A percentile compares a stretch with the other conserved stretches of the same genome.
Evolutionary conservation across 1,140 invertebrate genomes (phyloP).

Genomic region (Macrobrachium nipponense): DNA sequence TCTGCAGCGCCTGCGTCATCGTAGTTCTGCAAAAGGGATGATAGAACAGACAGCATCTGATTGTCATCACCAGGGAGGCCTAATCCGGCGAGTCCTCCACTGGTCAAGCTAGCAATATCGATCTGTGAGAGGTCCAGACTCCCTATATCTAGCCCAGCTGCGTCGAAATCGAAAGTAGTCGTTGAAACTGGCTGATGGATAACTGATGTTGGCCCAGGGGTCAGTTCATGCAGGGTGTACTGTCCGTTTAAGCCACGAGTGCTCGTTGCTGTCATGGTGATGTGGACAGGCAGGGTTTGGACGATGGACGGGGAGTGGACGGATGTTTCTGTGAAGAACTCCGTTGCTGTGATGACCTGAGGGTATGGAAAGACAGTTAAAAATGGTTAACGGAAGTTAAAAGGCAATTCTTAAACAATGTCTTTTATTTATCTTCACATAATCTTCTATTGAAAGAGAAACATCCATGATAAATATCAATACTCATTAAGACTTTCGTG

Average conservation of each 20-base stretch:
- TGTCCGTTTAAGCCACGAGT: conserved; percentile 56
- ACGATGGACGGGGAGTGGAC: conserved; percentile 57
- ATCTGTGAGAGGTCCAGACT: conserved; percentile 59
- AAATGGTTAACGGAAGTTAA: background rate
- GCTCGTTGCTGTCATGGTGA: conserved; percentile 58
- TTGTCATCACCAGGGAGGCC: conserved; percentile 29
- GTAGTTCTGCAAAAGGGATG: conserved; percentile 52
- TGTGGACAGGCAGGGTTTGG: conserved; percentile 59
- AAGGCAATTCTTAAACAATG: background rate
- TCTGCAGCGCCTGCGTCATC: conserved; percentile 28
- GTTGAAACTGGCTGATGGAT: conserved; percentile 55
- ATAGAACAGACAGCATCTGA: conserved; percentile 51
- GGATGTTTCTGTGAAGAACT: conserved; percentile 59
- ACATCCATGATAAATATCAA: no score
- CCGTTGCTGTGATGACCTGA: conserved; percentile 62
- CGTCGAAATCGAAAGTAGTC: conserved; percentile 52
- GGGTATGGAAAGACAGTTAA: conserved; percentile 1
- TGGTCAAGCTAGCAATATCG: conserved; percentile 49
- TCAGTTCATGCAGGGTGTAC: conserved; percentile 56
- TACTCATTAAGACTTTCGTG: no score
- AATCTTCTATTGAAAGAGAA: background rate
- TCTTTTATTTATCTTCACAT: background rate
- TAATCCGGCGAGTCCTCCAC: background rate
- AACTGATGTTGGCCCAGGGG: conserved; percentile 55
- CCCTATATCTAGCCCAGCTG: conserved; percentile 42